Evolutionary conservation across 2,888 invertebrate species (phyloP).

Genomic region (Galeruca laticollis): DNA sequence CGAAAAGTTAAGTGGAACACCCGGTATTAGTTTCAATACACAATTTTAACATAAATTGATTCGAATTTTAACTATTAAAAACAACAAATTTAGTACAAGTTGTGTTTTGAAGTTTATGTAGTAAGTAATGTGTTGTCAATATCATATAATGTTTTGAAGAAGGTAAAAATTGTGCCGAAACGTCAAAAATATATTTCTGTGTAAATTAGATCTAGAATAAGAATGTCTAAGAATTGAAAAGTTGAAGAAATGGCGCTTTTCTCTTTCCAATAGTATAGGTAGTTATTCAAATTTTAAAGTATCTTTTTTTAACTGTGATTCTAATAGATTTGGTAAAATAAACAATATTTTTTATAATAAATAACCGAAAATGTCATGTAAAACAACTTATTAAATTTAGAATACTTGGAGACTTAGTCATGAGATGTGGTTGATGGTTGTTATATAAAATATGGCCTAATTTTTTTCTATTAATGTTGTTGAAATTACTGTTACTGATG

Average conservation of each 20-base stretch:
- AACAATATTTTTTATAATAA: slow-evolving; percentile 23
- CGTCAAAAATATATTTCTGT: no score
- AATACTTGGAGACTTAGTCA: slow-evolving; percentile 40
- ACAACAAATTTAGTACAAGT: no score
- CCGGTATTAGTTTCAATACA: no score
- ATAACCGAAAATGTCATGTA: slow-evolving; percentile 30
- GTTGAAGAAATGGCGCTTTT: neutral
- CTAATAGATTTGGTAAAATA: slow-evolving; percentile 9
- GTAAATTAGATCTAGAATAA: no score
- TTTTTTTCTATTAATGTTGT: slow-evolving; percentile 62
- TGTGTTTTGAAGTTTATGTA: no score
- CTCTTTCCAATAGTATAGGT: neutral
- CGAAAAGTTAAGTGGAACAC: no score
- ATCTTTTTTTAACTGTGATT: slow-evolving; percentile 16
- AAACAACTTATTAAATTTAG: slow-evolving; percentile 40
- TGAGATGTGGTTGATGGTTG: slow-evolving; percentile 49
- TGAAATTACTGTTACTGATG: slow-evolving; percentile 60
- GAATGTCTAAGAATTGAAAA: no score
- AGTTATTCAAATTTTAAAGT: neutral
- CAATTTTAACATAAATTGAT: no score
- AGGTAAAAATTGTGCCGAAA: no score
- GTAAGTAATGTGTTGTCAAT: no score
- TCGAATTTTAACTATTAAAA: no score
- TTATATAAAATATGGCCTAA: slow-evolving; percentile 58
- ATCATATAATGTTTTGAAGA: no score